Conservation (phyloP, 2,888 invertebrate genomes). For the Seira ritae region DNA sequence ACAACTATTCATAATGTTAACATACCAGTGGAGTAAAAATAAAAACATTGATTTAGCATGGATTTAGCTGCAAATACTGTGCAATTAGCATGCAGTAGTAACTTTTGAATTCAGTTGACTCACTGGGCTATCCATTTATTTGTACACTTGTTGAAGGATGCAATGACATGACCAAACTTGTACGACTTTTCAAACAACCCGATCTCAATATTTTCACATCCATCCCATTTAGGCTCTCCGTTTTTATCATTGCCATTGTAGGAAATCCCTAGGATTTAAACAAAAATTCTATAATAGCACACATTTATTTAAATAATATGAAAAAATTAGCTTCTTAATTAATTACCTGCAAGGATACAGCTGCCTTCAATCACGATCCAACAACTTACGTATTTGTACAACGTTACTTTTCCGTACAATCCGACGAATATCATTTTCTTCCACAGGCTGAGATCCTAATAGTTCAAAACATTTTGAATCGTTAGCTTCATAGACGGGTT, state of each 20-base stretch:
- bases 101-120: slow-evolving; percentile 70
- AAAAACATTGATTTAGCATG: too few relatives aligned
- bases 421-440: slow-evolving; percentile 82
- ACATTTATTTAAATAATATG: too few relatives aligned
- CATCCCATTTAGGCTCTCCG: slow-evolving; percentile 86
- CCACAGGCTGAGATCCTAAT: slow-evolving; percentile 69
- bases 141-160: slow-evolving; percentile 96
- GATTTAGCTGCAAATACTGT: too few relatives aligned
- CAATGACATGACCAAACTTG: slow-evolving; percentile 90
- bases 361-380: slow-evolving; percentile 94
- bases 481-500: too few relatives aligned
- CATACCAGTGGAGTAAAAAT: not conserved
- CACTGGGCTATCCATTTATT: slow-evolving; percentile 94
- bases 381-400: slow-evolving; percentile 95
- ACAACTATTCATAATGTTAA: not conserved
- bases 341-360: slow-evolving; percentile 79
- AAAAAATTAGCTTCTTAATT: slow-evolving; percentile 7
- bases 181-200: slow-evolving; percentile 87
- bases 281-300: too few relatives aligned
- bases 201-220: slow-evolving; percentile 92
- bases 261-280: slow-evolving; percentile 90
- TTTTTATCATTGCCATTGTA: slow-evolving; percentile 85
- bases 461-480: too few relatives aligned
- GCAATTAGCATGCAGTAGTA: too few relatives aligned
- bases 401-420: slow-evolving; percentile 88